A percentile compares a stretch with the other conserved stretches of the same genome.
Evolutionary conservation across 2,113 vertebrate species (phyloP).

Genomic region (Chloropsis cyanopogon): DNA sequence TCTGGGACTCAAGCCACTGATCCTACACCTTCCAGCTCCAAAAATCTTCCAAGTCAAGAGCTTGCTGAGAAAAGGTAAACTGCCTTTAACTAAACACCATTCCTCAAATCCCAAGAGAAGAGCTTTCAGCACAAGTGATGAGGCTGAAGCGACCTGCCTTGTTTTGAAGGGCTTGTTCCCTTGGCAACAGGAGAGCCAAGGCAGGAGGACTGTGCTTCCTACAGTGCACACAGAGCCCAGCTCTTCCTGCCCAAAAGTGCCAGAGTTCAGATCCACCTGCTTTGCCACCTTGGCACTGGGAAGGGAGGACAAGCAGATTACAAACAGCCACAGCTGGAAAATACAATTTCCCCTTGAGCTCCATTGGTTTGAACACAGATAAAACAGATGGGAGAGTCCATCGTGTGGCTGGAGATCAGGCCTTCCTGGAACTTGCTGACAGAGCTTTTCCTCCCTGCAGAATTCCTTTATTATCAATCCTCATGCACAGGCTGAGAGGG

Average conservation of each 20-base stretch:
- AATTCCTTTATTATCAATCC: neutral
- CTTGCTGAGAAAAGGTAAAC: neutral
- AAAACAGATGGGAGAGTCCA: neutral
- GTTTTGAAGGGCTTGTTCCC: conserved; percentile 31
- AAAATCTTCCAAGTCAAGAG: neutral
- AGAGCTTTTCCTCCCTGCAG: neutral
- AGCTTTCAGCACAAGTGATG: neutral
- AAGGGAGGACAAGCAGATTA: neutral
- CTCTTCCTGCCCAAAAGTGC: neutral
- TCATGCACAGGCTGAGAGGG: neutral
- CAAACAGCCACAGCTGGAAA: neutral
- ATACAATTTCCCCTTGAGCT: neutral
- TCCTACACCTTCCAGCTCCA: neutral
- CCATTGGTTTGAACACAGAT: neutral
- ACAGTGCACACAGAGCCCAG: neutral
- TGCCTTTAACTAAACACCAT: neutral
- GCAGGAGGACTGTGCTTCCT: neutral
- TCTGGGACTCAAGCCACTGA: neutral
- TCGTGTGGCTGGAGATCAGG: neutral
- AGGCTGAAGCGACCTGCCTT: conserved; percentile 6
- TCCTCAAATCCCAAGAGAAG: neutral
- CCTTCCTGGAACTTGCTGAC: neutral
- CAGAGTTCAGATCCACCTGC: neutral
- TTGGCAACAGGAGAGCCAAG: conserved; percentile 22
- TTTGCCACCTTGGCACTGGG: neutral